Evolutionary conservation across 1,140 invertebrate species (phyloP), one percentile per base, ranked within the genome.

Genomic region (Leptinotarsa defecta): DNA sequence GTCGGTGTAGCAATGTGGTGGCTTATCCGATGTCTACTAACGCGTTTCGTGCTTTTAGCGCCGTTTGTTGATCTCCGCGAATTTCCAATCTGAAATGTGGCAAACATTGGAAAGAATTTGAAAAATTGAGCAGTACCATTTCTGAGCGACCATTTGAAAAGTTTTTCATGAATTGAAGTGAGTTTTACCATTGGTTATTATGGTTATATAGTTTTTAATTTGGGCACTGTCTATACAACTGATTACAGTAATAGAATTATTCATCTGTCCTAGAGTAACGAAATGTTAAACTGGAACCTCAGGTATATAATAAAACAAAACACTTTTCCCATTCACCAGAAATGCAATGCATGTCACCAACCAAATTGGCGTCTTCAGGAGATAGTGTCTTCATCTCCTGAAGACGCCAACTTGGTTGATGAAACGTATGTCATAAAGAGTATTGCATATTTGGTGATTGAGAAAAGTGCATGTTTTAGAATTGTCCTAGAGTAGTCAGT

Each of bases 31-130:
- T 61, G 22, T 20, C 19, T 49, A 71, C 17, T 71, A 62, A 71
- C 70, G 70, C 70, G 70, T 62, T 71, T 71, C 70, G 70, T 71
- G 70, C 20, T 71, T 71, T 71, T 62, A 71, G 70, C 70, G 70
- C 22, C 49, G 70, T 62, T 61, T 34, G 20, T 57, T 57, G 52
- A 57, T n/a, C 52, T 57, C 6, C 52, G 52, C 52, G 52, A 57
- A 57, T 57, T 57, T 15, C 52, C 52, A 57, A 57, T 19, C 52
- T 57, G 52, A 57, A 57, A 57, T 13, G 52, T n/a, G 52, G n/a
- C 52, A 57, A 19, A 17, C 15, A 48, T 71, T 71, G 70, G 70
- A 71, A 71, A 71, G 52, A 71, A 61, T 62, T 71, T 62, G 43
- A 71, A 22, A 24, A 61, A 20, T 52, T 24, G 43, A 68, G 70